Base-by-base conservation (phyloP, 2,113 vertebrate genomes). In the Heterocephalus glaber region DNA sequence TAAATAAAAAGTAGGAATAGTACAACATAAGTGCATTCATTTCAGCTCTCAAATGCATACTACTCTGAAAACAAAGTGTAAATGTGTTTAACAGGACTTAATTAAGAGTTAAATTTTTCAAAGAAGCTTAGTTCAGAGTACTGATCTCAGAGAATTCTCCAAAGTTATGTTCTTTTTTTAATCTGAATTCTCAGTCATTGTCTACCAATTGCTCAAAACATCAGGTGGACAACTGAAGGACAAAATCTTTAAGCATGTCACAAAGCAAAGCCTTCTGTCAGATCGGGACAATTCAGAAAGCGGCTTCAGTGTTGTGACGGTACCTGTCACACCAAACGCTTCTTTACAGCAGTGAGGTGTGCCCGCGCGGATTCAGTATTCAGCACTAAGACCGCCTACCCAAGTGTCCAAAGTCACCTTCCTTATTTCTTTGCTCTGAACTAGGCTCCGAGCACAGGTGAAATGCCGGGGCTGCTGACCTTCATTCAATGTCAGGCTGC, bases 401-500 rank as follows among this genome's bases (percentile, higher is more conserved):
- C 3, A 22, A 10, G 41, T 0, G 47, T 0, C 38, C 33, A 35
- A 11, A 94, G 20, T 10, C 54, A 49, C 92, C 26, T 81, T 19
- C 8, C 26, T 89, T 33, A 92, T 3, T 16, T 5, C n/a, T 30
- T 52, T 35, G 28, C 63, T 80, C 17, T 6, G 17, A 14, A 22
- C 2, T 22, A 60, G 82, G 14, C 88, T 58, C 81, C 5, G 9
- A 5, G 49, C 54, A 33, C 9, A 19, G 89, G n/a, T 5, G 52
- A 17, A 49, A 28, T 0, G 35, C 44, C 1, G 9, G 20, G 74
- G 76, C 88, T 13, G 77, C 49, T 96, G 96, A 97, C 96, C 97
- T 97, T 97, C 94, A 68, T 0, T 19, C 94, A 92, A 94, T 88
- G 96, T 95, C 97, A 83, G 68, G 6, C 41, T 68, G 10, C 12